Evolutionary conservation across 1,140 invertebrate species (phyloP).

Genomic region (Caenorhabditis briggsae): DNA sequence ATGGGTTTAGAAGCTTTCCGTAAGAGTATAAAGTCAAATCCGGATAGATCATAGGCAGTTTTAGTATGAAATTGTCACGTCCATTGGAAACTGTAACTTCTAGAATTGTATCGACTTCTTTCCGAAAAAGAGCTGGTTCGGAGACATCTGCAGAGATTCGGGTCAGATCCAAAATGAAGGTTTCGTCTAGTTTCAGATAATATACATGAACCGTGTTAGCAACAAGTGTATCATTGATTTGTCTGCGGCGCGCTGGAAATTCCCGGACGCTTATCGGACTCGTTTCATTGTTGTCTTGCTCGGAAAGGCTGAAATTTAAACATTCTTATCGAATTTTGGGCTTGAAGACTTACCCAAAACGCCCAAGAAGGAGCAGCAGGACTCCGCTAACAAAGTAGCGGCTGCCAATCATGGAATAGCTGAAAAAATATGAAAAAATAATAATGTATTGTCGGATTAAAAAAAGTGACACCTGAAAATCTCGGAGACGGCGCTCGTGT

Average conservation of each 20-base stretch:
- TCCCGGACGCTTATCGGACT: not conserved
- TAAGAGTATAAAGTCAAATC: not conserved
- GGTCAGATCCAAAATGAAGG: not conserved
- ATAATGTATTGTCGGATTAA: no score
- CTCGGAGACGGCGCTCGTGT: no score
- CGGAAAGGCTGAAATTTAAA: not conserved
- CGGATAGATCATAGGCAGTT: constrained; percentile 7
- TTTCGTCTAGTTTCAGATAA: not conserved
- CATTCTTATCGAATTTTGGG: not conserved
- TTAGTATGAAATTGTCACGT: constrained; percentile 13
- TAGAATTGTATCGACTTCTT: not conserved
- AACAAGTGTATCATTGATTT: not conserved
- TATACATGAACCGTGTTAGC: not conserved
- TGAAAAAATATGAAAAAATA: not conserved
- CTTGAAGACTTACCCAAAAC: not conserved
- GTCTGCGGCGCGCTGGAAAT: not conserved
- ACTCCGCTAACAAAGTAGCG: not conserved
- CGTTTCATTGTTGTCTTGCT: not conserved
- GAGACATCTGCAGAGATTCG: not conserved
- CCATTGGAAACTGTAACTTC: constrained; percentile 31
- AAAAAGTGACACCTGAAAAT: no score
- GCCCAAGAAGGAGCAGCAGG: not conserved
- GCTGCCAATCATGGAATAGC: not conserved
- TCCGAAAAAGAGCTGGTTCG: not conserved
- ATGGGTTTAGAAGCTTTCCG: constrained; percentile 27